These are phyloP conservation scores for Scalopus aquaticus DNA, from an alignment of 2,113 vertebrate genomes.

Conservation along the genomic window DNA sequence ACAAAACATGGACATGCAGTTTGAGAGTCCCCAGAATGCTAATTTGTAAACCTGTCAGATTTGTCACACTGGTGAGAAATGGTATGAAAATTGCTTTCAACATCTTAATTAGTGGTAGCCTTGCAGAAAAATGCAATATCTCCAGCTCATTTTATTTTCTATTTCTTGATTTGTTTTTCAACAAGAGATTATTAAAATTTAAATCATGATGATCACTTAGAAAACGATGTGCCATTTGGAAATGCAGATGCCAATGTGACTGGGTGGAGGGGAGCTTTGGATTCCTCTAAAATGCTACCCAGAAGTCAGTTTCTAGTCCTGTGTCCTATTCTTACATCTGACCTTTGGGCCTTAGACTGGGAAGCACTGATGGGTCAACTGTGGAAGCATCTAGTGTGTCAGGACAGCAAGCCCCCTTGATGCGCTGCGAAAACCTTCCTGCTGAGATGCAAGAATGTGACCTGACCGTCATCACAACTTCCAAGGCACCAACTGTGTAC, in stretches of 20 bases:
- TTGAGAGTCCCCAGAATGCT: constrained; percentile 34
- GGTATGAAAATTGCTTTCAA: constrained; percentile 76
- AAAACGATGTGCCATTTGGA: constrained; percentile 24
- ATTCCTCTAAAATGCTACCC: neutral
- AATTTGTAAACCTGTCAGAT: constrained; percentile 77
- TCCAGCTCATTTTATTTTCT: constrained; percentile 9
- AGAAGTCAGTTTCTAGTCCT: fast-evolving
- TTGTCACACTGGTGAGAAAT: constrained; percentile 73
- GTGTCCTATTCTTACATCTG: neutral
- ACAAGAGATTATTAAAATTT: constrained; percentile 50
- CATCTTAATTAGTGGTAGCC: constrained; percentile 70
- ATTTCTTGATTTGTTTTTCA: constrained; percentile 60
- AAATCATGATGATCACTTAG: neutral
- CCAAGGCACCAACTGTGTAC: too few relatives aligned
- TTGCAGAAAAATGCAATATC: constrained; percentile 48
- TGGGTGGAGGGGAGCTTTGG: neutral
- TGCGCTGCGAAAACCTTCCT: neutral
- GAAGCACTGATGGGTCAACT: neutral
- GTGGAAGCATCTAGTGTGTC: neutral
- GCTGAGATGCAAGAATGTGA: neutral
- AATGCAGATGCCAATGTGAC: neutral
- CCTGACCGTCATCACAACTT: neutral
- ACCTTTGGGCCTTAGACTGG: neutral
- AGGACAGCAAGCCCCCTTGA: neutral
- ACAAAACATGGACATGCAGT: constrained; percentile 65